phyloP scores from a whole-genome alignment of 2,888 invertebrate genomes.

The Acrocyrtus sp. region DNA sequence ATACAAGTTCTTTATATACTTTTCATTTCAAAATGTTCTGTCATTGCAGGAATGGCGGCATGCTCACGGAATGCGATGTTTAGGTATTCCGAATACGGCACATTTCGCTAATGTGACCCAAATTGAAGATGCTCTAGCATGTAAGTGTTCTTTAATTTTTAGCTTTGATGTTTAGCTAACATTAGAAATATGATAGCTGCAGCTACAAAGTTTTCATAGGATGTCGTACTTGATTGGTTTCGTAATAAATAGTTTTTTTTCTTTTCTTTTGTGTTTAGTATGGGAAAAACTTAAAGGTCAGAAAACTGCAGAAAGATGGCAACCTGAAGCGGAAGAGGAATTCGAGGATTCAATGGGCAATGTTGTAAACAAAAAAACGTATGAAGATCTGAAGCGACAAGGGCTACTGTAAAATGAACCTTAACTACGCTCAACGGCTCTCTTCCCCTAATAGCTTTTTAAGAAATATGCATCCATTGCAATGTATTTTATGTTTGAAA shows the following conservation, averaged over 20 bases:
- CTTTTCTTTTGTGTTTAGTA: conserved; percentile 72
- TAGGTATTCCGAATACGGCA: conserved; percentile 99
- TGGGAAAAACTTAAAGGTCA: conserved; percentile 98
- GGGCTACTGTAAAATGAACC: conserved; percentile 80
- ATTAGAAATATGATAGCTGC: neutral
- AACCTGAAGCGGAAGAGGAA: conserved; percentile 97
- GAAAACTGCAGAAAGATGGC: conserved; percentile 96
- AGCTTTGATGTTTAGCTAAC: too few relatives aligned
- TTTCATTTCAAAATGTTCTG: neutral
- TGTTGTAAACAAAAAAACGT: conserved; percentile 98
- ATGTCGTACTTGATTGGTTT: neutral
- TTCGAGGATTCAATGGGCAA: conserved; percentile 99
- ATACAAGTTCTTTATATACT: neutral
- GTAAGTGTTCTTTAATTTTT: too few relatives aligned
- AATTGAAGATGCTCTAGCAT: conserved; percentile 95
- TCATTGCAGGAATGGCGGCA: conserved; percentile 74
- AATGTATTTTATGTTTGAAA: too few relatives aligned
- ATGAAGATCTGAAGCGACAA: conserved; percentile 97
- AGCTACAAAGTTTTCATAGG: neutral
- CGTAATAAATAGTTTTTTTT: neutral
- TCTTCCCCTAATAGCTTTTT: too few relatives aligned
- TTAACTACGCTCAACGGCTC: too few relatives aligned
- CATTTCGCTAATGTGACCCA: conserved; percentile 99
- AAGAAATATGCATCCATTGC: too few relatives aligned
- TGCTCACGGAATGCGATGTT: conserved; percentile 93